Evolutionary conservation across 2,113 vertebrate species (phyloP).

Genomic region (Scalopus aquaticus): DNA sequence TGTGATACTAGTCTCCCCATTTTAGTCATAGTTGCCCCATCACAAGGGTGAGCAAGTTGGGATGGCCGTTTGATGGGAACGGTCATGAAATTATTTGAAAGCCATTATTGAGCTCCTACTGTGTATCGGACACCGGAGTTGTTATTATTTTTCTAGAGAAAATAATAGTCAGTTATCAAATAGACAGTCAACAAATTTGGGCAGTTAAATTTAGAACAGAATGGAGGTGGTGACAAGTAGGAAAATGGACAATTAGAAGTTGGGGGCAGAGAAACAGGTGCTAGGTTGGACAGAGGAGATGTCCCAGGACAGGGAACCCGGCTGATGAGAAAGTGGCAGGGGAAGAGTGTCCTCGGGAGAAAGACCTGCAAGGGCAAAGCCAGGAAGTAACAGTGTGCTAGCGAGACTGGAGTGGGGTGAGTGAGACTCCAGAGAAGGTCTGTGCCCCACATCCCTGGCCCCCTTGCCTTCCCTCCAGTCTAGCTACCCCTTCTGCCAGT

Average conservation of each 20-base stretch:
- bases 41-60: neutral
- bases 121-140: neutral
- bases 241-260: neutral
- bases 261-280: neutral
- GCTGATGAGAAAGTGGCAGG: neutral
- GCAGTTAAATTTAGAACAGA: neutral
- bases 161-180: too few species aligned
- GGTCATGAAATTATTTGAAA: neutral
- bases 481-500: neutral
- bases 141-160: neutral
- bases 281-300: neutral
- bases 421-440: neutral
- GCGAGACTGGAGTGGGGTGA: neutral
- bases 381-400: neutral
- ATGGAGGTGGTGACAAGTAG: neutral
- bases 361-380: neutral
- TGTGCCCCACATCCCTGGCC: neutral
- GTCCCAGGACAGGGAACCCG: accelerated
- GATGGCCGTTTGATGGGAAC: neutral
- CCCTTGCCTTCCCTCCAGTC: neutral
- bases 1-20: neutral
- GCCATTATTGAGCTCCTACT: neutral
- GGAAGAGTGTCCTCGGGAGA: neutral
- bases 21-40: neutral
- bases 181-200: neutral